Evolutionary conservation across 2,888 invertebrate species (phyloP), one percentile per base, ranked within the genome.

Genomic region (Parapristionchus giblindavisi): DNA sequence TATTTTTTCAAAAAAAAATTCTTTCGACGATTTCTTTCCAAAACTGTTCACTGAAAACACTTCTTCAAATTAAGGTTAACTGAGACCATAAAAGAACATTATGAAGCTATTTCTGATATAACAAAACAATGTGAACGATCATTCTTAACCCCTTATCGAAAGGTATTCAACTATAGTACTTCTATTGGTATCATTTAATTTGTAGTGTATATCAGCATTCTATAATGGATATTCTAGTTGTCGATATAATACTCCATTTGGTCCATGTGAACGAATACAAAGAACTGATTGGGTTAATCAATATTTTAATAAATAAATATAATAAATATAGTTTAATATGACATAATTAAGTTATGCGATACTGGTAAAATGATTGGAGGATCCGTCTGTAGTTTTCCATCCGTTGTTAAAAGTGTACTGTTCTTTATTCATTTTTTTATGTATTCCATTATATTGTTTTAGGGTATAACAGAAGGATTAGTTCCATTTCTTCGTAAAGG

Each of bases 231-330:
- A 56, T 29, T 6, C 29, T 17, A n/a, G 38, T 11, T 71, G 71
- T 32, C 38, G 29, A 24, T 71, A 71, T 58, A 56, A 58, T 27
- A 56, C 71, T 54, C 71, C 71, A 56, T 71, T 58, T 43, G 58
- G 56, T n/a, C 51, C 40, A 6, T 68, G 68, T 24, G 52, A 68
- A 24, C 52, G 52, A 29, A 51, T 68, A 1, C 52, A 68, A 24
- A 27, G 21, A 5, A n/a, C 52, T 4, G 34, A 51, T 36, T 32
- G 32, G 5, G 68, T 68, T 24, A 68, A 36, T 34, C n/a, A 21
- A 32, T 40, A 4, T 8, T 5, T 43, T 43, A n/a, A n/a, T 1
- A 2, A 36, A 27, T 24, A 21, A 29, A 3, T 63, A 40, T 17
- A 17, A 6, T 14, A 27, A 14, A n/a, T 54, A 14, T n/a, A 17